Evolutionary conservation across 2,113 vertebrate genomes (phyloP), one percentile per base, ranked within the genome.

Genomic region (Pomatostomus ruficeps): DNA sequence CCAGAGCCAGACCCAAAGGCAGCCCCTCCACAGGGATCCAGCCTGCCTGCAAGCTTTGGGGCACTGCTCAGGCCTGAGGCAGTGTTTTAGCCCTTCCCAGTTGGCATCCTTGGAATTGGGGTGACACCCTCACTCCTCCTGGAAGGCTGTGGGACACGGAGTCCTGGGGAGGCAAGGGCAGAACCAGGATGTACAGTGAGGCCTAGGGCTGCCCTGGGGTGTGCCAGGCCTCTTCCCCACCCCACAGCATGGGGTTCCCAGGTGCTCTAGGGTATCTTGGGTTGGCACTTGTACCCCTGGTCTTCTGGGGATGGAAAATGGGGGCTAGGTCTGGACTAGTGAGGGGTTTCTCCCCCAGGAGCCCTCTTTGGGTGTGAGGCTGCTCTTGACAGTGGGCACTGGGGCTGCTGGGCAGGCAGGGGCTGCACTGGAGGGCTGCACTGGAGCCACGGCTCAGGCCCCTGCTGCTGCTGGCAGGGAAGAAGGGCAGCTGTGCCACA

Each of bases 331-430:
- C 35, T n/a, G 14, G 11, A 28, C 40, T 48, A 86, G 16, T 2
- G 2, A 88, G 17, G 26, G 58, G 4, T 24, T 80, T 83, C 54
- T 65, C 6, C 17, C 14, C 14, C 58, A 73, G 40, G 11, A 3
- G 2, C 40, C 17, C 14, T 76, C 19, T 48, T 83, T 0, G 0
- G 49, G 13, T 24, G 6, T 5, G 11, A 82, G 58, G 35, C 26
- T 90, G 52, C n/a, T 66, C 48, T 33, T 63, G 25, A 77, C 10
- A 1, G 14, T 5, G 23, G 28, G 65, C 29, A 12, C 19, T 72
- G 9, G 61, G 46, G 46, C 51, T 91, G 59, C 38, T 75, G 52
- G 48, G 57, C 61, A 38, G 48, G 75, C 19, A 76, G 40, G 16
- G 36, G 68, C 85, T 80, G 35, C 1, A 1, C 72, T 20, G 17